Conservation (phyloP, 2,888 invertebrate species). For the Darwinula stevensoni region DNA sequence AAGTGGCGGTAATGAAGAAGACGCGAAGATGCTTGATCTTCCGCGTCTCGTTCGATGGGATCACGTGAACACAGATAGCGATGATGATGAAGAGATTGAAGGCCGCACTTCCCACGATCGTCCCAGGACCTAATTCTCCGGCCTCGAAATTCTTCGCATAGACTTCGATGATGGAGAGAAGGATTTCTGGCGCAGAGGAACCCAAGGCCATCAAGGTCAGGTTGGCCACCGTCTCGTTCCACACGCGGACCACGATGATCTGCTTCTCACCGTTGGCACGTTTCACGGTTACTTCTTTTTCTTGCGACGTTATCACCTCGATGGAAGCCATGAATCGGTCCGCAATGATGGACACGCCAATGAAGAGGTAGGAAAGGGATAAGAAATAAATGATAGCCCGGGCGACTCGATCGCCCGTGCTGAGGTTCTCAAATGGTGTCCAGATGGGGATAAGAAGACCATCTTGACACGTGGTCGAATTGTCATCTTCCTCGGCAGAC, state of each 20-base stretch:
- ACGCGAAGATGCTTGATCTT: slow-evolving; percentile 85
- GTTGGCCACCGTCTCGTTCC: slow-evolving; percentile 99
- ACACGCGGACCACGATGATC: slow-evolving; percentile 69
- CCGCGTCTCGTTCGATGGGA: slow-evolving; percentile 67
- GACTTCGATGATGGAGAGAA: slow-evolving; percentile 90
- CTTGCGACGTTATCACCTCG: slow-evolving; percentile 93
- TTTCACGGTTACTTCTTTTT: slow-evolving; percentile 72
- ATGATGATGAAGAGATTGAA: slow-evolving; percentile 96
- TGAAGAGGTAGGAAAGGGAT: slow-evolving; percentile 68
- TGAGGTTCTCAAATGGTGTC: slow-evolving; percentile 47
- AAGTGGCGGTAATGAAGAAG: slow-evolving; percentile 87
- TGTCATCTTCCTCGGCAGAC: slow-evolving; percentile 1
- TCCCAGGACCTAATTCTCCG: slow-evolving; percentile 89
- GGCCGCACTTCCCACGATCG: slow-evolving; percentile 94
- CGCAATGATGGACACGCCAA: slow-evolving; percentile 94
- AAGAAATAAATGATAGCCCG: slow-evolving; percentile 75
- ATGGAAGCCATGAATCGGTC: slow-evolving; percentile 98
- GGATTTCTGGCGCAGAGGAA: slow-evolving; percentile 91
- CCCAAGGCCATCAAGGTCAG: slow-evolving; percentile 94
- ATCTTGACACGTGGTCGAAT: slow-evolving; percentile 28
- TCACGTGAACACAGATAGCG: slow-evolving; percentile 65
- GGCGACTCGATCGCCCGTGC: slow-evolving; percentile 41
- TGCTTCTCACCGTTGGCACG: slow-evolving; percentile 61
- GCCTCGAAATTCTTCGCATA: slow-evolving; percentile 80
- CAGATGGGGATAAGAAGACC: slow-evolving; percentile 70